Conservation (phyloP, 2,113 vertebrate species). For the Cyphomyrus plagiostoma region DNA sequence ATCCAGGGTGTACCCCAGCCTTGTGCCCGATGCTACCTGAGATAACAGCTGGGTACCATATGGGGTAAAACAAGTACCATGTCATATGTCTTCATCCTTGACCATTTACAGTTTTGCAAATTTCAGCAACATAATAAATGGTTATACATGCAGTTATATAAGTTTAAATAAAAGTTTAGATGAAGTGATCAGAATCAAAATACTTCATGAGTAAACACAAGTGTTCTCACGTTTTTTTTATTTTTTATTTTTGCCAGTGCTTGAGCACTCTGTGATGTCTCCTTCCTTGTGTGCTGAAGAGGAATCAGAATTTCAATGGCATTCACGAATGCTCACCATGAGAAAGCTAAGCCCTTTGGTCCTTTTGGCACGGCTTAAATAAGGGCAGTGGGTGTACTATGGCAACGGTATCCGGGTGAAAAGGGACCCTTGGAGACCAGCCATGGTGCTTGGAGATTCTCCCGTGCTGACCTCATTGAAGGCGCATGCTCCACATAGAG, state of each 20-base stretch:
- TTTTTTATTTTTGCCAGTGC: constrained; percentile 22
- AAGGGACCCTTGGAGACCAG: not conserved
- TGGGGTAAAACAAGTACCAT: not conserved
- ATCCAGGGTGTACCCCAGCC: not conserved
- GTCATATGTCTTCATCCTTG: not conserved
- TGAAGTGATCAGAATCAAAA: not conserved
- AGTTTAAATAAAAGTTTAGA: not conserved
- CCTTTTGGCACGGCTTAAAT: constrained; percentile 26
- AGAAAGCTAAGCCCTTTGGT: constrained; percentile 38
- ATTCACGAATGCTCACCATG: constrained; percentile 26
- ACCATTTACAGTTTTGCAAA: not conserved
- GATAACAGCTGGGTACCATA: not conserved
- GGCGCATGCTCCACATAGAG: not conserved
- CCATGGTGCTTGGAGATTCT: not conserved
- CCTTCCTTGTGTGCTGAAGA: constrained; percentile 21
- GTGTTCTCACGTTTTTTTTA: constrained; percentile 8
- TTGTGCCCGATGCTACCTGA: not conserved
- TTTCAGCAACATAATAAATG: not conserved
- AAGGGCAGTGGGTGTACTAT: constrained; percentile 12
- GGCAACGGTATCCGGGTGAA: not conserved
- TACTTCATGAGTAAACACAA: not conserved
- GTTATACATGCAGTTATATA: not conserved
- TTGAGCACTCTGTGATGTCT: constrained; percentile 18
- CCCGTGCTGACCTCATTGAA: constrained; percentile 18
- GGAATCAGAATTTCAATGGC: constrained; percentile 25